Percentiles rank a stretch among this genome's conserved stretches.
phyloP scores from a whole-genome alignment of 1,140 invertebrate species.

The Galleria mellonella region DNA sequence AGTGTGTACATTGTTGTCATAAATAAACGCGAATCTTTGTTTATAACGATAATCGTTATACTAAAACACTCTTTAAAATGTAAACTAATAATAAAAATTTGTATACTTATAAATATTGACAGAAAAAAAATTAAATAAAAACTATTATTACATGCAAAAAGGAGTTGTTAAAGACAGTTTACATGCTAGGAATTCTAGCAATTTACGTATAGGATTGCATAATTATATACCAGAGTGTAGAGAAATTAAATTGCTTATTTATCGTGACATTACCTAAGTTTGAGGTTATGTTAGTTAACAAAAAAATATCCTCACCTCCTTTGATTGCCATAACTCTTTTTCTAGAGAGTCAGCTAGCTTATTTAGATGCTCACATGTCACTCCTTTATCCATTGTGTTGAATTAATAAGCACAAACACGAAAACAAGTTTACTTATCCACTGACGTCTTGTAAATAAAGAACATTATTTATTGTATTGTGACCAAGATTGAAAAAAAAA shows the following conservation, averaged over 20 bases:
- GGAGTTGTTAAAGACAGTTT: background rate
- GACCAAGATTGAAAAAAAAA: constrained; percentile 18
- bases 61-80: no score
- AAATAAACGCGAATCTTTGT: no score
- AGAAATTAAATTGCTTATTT: constrained; percentile 53
- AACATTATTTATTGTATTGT: constrained; percentile 38
- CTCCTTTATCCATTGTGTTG: constrained; percentile 59
- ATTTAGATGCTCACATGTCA: constrained; percentile 68
- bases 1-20: no score
- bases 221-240: constrained; percentile 37
- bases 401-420: constrained; percentile 42
- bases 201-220: constrained; percentile 33
- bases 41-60: no score
- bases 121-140: no score
- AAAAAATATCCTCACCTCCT: constrained; percentile 50
- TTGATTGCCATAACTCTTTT: constrained; percentile 58
- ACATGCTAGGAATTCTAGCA: constrained; percentile 1
- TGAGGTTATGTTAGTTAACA: constrained; percentile 53
- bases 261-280: constrained; percentile 31
- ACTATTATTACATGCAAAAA: no score
- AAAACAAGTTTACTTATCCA: constrained; percentile 44
- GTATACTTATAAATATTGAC: no score
- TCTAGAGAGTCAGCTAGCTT: constrained; percentile 51
- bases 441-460: constrained; percentile 57
- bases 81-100: no score